A percentile compares a stretch with the other conserved stretches of the same genome.
phyloP scores from a whole-genome alignment of 2,113 vertebrate genomes.

The human region DNA sequence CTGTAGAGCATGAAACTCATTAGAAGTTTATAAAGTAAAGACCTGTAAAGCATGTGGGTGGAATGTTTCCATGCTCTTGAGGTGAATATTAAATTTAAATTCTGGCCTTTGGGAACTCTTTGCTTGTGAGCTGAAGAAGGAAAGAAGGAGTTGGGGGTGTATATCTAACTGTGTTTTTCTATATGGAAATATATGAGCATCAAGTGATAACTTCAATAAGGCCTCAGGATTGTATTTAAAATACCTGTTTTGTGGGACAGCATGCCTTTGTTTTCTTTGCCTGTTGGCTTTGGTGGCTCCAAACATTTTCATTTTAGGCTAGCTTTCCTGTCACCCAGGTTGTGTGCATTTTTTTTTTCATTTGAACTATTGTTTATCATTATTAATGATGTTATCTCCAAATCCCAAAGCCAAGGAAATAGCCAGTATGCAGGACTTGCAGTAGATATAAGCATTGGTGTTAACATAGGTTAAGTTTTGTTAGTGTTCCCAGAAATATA shows the following conservation, averaged over 20 bases:
- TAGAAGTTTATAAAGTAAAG: constrained; percentile 75
- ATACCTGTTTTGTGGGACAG: neutral
- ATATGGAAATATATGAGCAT: neutral
- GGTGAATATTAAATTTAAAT: constrained; percentile 70
- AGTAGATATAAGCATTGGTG: neutral
- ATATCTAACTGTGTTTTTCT: neutral
- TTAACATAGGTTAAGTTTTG: neutral
- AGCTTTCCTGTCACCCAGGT: neutral
- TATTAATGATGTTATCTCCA: neutral
- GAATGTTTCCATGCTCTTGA: constrained; percentile 76
- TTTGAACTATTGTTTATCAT: neutral
- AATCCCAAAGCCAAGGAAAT: neutral
- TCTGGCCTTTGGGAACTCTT: constrained; percentile 64
- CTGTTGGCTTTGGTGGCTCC: neutral
- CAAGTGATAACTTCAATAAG: neutral
- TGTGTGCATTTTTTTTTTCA: neutral
- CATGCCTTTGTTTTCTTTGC: neutral
- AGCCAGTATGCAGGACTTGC: neutral
- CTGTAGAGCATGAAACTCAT: constrained; percentile 72
- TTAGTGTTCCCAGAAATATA: neutral
- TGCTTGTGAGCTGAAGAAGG: constrained; percentile 37
- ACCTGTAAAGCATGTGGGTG: constrained; percentile 75
- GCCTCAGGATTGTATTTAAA: neutral
- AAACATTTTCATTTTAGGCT: neutral
- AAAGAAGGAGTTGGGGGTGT: neutral